Conservation (phyloP, 2,113 vertebrate species). For the Sturnus vulgaris region DNA sequence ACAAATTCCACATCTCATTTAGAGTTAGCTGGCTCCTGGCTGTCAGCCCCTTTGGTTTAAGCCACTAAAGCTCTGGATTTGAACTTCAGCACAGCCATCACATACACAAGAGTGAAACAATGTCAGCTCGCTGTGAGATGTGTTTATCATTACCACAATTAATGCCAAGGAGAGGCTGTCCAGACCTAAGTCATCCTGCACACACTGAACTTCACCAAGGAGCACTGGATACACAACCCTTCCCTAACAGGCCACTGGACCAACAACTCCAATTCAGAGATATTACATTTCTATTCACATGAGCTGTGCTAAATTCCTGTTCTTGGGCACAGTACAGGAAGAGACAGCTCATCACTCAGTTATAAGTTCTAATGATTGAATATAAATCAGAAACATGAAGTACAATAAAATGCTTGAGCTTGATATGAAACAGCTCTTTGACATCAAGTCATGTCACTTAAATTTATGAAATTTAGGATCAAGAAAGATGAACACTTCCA, state of each 20-base stretch:
- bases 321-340: neutral
- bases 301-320: neutral
- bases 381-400: neutral
- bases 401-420: neutral
- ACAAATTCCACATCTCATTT: neutral
- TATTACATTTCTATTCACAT: neutral
- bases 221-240: neutral
- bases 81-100: neutral
- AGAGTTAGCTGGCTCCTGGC: neutral
- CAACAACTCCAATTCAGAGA: neutral
- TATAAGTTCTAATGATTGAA: neutral
- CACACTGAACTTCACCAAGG: neutral
- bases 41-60: neutral
- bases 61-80: neutral
- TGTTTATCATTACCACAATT: neutral
- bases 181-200: neutral
- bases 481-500: neutral
- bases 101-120: neutral
- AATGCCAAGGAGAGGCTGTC: neutral
- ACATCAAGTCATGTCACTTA: neutral
- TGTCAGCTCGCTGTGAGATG: neutral
- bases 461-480: neutral
- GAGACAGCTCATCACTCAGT: neutral
- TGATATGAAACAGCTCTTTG: neutral
- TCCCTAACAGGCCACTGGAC: accelerated